Evolutionary conservation across 1,140 invertebrate species (phyloP).

Genomic region (Trachelipus rathkii): DNA sequence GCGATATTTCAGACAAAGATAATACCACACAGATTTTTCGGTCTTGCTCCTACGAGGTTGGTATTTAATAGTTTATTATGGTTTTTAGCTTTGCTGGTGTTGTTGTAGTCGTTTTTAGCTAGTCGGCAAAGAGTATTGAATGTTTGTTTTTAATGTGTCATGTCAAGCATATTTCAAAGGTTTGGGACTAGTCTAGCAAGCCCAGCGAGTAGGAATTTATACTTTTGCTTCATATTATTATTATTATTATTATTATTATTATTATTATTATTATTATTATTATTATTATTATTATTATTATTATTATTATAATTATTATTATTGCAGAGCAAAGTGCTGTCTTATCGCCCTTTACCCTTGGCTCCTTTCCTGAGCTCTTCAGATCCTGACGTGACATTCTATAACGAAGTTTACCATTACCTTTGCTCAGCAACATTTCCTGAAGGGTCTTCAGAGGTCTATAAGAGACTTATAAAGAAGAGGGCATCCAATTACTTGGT

Average conservation of each 20-base stretch:
- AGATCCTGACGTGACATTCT: slow-evolving; percentile 40
- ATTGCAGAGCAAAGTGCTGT: background rate
- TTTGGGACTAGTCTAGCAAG: too few relatives aligned
- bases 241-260: too few relatives aligned
- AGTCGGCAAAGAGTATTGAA: background rate
- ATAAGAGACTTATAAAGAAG: slow-evolving; percentile 42
- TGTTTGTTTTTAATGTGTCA: background rate
- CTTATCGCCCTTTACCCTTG: slow-evolving; percentile 18
- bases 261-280: too few relatives aligned
- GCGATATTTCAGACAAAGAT: background rate
- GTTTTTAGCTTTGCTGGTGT: too few relatives aligned
- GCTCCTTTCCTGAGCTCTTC: slow-evolving; percentile 36
- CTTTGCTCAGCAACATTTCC: slow-evolving; percentile 32
- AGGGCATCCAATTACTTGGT: slow-evolving; percentile 41
- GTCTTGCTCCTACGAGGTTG: background rate
- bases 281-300: too few relatives aligned
- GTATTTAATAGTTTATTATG: background rate
- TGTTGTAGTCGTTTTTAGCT: too few relatives aligned
- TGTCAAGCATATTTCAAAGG: too few relatives aligned
- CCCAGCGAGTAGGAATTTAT: too few relatives aligned
- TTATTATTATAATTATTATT: too few relatives aligned
- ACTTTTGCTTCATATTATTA: too few relatives aligned
- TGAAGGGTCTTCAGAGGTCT: slow-evolving; percentile 29
- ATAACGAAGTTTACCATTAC: slow-evolving; percentile 43
- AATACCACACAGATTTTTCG: background rate